Evolutionary conservation across 2,797 vertebrate species (phyloP).

Genomic region (Staurois parvus): DNA sequence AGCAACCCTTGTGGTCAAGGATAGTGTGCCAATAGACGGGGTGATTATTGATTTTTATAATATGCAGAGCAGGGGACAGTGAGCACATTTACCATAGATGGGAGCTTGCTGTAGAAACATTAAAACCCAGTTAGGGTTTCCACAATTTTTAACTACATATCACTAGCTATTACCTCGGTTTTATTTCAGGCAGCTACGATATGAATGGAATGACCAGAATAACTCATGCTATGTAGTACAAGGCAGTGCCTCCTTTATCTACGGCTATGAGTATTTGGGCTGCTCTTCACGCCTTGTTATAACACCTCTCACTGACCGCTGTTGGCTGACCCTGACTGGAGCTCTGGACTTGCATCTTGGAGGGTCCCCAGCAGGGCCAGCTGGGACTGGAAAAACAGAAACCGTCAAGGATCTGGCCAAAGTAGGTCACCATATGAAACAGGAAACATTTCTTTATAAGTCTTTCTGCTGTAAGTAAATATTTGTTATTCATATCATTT

Average conservation of each 20-base stretch:
- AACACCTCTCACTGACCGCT: constrained; percentile 74
- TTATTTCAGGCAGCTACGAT: constrained; percentile 72
- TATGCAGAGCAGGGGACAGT: too few relatives aligned
- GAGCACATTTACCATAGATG: too few relatives aligned
- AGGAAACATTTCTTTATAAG: too few relatives aligned
- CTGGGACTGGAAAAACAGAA: constrained; percentile 73
- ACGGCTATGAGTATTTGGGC: constrained; percentile 77
- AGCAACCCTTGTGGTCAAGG: too few relatives aligned
- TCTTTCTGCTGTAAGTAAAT: not conserved
- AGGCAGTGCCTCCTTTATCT: constrained; percentile 70
- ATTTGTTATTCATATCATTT: not conserved
- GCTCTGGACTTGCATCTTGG: constrained; percentile 72
- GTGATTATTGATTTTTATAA: too few relatives aligned
- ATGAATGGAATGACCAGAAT: constrained; percentile 72
- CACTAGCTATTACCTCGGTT: not conserved
- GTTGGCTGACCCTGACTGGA: constrained; percentile 72
- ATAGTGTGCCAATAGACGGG: too few relatives aligned
- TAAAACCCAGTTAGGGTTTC: not conserved
- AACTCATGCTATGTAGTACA: constrained; percentile 71
- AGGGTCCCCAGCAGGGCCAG: constrained; percentile 70
- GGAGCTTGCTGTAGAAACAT: too few relatives aligned
- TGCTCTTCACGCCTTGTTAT: constrained; percentile 71
- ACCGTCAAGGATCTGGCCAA: constrained; percentile 75
- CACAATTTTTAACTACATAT: not conserved
- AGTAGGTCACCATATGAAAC: constrained; percentile 63